Evolutionary conservation across 2,888 invertebrate genomes (phyloP).

Genomic region (Chelonus formosanus): DNA sequence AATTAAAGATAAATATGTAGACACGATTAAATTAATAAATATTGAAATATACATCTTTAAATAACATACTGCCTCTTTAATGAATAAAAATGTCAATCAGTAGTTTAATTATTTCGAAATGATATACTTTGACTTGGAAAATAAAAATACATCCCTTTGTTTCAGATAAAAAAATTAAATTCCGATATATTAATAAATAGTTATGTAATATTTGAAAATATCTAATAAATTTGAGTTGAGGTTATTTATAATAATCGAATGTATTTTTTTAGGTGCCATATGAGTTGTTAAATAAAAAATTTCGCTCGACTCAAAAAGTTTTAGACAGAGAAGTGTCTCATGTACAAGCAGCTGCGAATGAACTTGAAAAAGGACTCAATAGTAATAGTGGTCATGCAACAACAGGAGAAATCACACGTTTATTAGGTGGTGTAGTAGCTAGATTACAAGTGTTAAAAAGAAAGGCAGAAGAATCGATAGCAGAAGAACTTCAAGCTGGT

Average conservation of each 20-base stretch:
- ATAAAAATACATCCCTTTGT: too few species aligned
- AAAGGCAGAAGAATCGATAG: conserved; percentile 93
- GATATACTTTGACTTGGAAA: too few species aligned
- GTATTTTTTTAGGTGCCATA: conserved; percentile 82
- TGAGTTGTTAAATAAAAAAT: conserved; percentile 96
- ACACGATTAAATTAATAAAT: too few species aligned
- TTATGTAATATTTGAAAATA: too few species aligned
- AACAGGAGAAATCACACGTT: conserved; percentile 78
- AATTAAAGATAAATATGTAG: too few species aligned
- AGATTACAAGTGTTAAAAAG: conserved; percentile 89
- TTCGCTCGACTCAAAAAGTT: conserved; percentile 92
- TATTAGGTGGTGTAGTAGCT: conserved; percentile 90
- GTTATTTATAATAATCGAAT: background rate
- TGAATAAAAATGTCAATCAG: too few species aligned
- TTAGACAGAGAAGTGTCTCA: conserved; percentile 93
- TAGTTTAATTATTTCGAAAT: too few species aligned
- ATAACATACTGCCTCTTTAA: too few species aligned
- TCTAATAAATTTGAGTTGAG: too few species aligned
- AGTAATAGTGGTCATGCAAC: conserved; percentile 63
- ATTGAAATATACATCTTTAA: too few species aligned
- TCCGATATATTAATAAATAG: too few species aligned
- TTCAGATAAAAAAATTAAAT: too few species aligned
- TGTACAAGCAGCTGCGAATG: conserved; percentile 80
- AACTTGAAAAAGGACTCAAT: conserved; percentile 81
- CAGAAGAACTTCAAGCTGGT: conserved; percentile 90